phyloP scores from a whole-genome alignment of 2,113 vertebrate species.

The Dipodomys spectabilis region DNA sequence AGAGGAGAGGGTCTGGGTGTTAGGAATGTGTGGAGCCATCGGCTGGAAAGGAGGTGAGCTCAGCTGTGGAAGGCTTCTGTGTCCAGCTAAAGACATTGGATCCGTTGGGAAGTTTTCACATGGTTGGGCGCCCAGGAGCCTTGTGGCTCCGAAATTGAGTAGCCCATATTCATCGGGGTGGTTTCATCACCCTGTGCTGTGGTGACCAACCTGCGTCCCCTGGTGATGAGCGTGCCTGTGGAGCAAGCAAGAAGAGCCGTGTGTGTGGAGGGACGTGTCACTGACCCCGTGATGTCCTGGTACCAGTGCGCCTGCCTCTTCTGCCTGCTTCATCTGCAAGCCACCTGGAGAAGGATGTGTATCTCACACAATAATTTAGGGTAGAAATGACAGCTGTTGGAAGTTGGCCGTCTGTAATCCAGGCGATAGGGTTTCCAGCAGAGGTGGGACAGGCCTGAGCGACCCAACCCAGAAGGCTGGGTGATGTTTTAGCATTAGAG shows the following conservation, averaged over 20 bases:
- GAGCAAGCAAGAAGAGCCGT: background rate
- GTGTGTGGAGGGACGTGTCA: background rate
- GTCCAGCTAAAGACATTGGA: background rate
- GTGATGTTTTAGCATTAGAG: background rate
- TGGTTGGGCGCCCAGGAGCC: background rate
- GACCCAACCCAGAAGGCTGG: background rate
- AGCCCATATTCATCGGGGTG: background rate
- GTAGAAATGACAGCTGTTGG: background rate
- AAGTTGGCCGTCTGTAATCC: background rate
- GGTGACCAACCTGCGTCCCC: background rate
- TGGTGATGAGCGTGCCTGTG: accelerated
- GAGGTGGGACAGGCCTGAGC: background rate
- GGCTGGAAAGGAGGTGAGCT: background rate
- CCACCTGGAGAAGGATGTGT: background rate
- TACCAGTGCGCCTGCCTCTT: accelerated
- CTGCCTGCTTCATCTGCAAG: accelerated
- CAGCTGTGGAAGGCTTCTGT: too few species aligned
- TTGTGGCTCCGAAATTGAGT: accelerated
- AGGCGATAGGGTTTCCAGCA: background rate
- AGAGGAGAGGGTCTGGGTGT: background rate
- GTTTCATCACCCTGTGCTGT: accelerated
- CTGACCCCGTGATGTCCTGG: background rate
- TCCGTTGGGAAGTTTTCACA: background rate
- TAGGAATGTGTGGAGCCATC: accelerated
- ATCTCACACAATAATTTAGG: background rate